Percentiles rank a stretch among this genome's conserved stretches.
phyloP scores from a whole-genome alignment of 2,113 vertebrate species.

The Rattus norvegicus region GRCr8 NC_086034.1:16176501-16177000 shows the following conservation, averaged over 20 bases:
- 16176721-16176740: too few relatives aligned
- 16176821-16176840: too few relatives aligned
- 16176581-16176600: not conserved
- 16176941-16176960: not conserved
- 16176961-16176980: not conserved
- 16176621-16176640: not conserved
- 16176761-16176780: not conserved
- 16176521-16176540: not conserved
- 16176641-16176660: too few relatives aligned
- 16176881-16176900: not conserved
- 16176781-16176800: not conserved
- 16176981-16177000: rapidly evolving
- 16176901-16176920: not conserved
- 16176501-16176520: too few relatives aligned
- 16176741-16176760: too few relatives aligned
- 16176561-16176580: not conserved
- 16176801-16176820: not conserved
- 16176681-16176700: not conserved
- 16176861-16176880: not conserved
- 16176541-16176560: not conserved
- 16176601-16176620: not conserved
- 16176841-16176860: not conserved
- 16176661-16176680: not conserved
- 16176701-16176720: not conserved
- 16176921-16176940: not conserved